A percentile compares a stretch with the other conserved stretches of the same genome.
These are phyloP conservation scores for Hafferia zeledoni DNA, from an alignment of 2,797 vertebrate genomes.

Conservation along the genomic window DNA sequence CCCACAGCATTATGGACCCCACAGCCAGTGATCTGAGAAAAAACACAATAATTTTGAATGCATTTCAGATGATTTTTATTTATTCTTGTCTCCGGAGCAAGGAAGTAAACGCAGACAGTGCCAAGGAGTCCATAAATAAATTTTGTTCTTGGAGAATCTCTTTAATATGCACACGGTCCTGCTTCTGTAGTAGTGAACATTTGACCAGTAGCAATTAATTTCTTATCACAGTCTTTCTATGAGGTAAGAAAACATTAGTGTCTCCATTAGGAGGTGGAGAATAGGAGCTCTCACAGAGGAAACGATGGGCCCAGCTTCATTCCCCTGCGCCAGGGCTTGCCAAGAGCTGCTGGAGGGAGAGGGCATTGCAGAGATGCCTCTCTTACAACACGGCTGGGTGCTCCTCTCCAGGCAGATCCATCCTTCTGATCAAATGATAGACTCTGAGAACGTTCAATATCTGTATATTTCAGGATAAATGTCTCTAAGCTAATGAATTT, in stretches of 20 bases:
- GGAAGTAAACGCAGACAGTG: background rate
- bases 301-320: background rate
- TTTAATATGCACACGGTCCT: constrained; percentile 15
- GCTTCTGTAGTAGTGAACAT: constrained; percentile 35
- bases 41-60: background rate
- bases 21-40: background rate
- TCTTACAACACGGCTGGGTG: background rate
- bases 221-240: constrained; percentile 57
- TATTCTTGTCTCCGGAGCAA: background rate
- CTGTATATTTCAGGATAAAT: background rate
- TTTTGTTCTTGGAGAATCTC: constrained; percentile 29
- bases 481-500: constrained; percentile 11
- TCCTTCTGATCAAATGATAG: background rate
- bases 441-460: background rate
- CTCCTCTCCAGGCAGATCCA: background rate
- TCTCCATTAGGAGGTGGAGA: constrained; percentile 54
- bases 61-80: background rate
- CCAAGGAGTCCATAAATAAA: constrained; percentile 27
- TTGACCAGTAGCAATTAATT: constrained; percentile 67
- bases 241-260: constrained; percentile 59
- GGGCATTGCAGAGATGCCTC: background rate
- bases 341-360: background rate
- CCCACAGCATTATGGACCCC: background rate
- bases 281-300: background rate
- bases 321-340: background rate